Percentiles rank a stretch among this genome's conserved stretches.
Evolutionary conservation across 2,888 invertebrate species (phyloP).

Genomic region (Epinotia nisella): DNA sequence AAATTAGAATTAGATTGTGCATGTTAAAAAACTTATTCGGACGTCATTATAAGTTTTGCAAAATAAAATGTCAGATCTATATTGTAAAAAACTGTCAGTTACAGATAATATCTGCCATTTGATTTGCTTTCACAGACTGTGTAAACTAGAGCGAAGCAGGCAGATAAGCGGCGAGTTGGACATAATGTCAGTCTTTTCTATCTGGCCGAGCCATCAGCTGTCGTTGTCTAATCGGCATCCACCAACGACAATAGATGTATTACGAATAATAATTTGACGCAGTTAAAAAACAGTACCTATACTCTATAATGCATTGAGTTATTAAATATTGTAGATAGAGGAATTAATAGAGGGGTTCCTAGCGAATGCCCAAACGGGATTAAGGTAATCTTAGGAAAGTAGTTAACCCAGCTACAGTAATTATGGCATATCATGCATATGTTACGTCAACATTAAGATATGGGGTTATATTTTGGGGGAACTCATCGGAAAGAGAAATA

Average conservation of each 20-base stretch:
- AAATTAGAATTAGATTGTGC: too few species aligned
- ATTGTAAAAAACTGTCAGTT: constrained; percentile 19
- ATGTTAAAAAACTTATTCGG: too few species aligned
- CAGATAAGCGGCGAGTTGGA: constrained; percentile 27
- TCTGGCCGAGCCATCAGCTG: constrained; percentile 5
- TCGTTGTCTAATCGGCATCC: constrained; percentile 9
- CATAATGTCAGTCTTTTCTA: background rate
- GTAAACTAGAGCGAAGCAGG: constrained; percentile 12
- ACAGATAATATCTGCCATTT: constrained; percentile 25
- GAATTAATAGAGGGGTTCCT: too few species aligned
- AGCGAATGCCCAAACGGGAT: too few species aligned
- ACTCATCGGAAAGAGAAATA: too few species aligned
- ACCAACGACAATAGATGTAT: constrained; percentile 3
- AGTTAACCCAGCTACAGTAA: too few species aligned
- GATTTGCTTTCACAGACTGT: constrained; percentile 18
- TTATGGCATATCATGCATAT: too few species aligned
- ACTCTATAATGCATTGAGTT: background rate
- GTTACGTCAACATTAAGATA: too few species aligned
- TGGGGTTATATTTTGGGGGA: too few species aligned
- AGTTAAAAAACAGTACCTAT: background rate
- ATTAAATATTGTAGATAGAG: too few species aligned
- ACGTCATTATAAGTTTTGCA: background rate
- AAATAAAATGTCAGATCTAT: background rate
- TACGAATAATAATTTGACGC: background rate
- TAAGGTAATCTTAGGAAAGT: too few species aligned